These are phyloP conservation scores for Narcine bancroftii DNA, from an alignment of 2,113 vertebrate species.

Conservation along the genomic window DNA sequence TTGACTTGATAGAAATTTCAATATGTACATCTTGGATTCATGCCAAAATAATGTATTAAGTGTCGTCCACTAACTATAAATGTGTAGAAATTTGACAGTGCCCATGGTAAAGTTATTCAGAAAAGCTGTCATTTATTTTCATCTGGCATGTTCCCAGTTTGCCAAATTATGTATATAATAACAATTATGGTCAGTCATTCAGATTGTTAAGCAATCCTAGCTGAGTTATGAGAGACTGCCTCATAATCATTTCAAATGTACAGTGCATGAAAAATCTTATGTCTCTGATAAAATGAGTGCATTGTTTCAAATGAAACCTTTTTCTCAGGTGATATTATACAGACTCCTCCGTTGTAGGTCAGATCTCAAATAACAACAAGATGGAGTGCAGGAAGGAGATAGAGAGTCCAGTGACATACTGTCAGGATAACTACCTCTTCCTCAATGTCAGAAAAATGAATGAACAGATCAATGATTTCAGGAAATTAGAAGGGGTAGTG, in stretches of 20 bases:
- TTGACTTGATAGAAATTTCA: not conserved
- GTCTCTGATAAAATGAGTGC: not conserved
- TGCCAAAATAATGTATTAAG: conserved; percentile 6
- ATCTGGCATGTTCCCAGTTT: not conserved
- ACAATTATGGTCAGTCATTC: not conserved
- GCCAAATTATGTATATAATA: not conserved
- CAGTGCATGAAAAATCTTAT: not conserved
- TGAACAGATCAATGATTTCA: too few relatives aligned
- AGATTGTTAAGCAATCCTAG: not conserved
- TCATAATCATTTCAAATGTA: not conserved
- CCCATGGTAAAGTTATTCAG: not conserved
- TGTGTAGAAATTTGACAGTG: not conserved
- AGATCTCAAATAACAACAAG: too few relatives aligned
- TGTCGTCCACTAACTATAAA: not conserved
- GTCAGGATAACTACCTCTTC: too few relatives aligned
- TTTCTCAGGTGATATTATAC: not conserved
- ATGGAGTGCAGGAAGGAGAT: too few relatives aligned
- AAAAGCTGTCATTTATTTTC: not conserved
- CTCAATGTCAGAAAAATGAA: too few relatives aligned
- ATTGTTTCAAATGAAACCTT: not conserved
- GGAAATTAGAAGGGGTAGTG: too few relatives aligned
- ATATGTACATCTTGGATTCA: not conserved
- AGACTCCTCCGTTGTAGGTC: too few relatives aligned
- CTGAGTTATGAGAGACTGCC: not conserved
- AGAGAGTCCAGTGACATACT: too few relatives aligned